Conservation (phyloP, 1,140 invertebrate genomes). For the Philotrypesis tridentata region DNA sequence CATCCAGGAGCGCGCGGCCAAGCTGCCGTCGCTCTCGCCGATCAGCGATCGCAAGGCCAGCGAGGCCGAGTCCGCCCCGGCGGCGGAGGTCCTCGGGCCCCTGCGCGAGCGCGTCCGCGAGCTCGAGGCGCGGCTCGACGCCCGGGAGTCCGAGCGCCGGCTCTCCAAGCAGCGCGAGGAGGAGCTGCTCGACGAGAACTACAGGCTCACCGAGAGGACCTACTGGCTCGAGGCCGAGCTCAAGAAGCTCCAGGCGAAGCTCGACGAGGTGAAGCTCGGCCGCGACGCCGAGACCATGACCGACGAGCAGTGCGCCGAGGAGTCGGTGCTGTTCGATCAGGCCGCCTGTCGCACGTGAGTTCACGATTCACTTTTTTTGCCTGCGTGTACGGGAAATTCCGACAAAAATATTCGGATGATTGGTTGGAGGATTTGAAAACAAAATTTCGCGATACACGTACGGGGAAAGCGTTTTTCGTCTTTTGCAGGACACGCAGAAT, state of each 20-base stretch:
- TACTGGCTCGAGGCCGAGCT: constrained; percentile 62
- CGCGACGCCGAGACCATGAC: constrained; percentile 21
- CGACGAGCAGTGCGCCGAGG: not conserved
- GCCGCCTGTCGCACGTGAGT: no score
- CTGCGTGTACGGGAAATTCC: no score
- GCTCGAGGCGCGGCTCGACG: constrained; percentile 58
- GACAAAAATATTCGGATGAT: no score
- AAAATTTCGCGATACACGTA: no score
- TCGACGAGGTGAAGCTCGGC: not conserved
- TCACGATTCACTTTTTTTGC: no score
- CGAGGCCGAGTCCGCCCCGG: constrained; percentile 33
- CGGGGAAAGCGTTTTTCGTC: no score
- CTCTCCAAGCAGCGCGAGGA: constrained; percentile 61
- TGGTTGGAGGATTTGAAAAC: no score
- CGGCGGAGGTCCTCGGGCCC: constrained; percentile 49
- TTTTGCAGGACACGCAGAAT: no score
- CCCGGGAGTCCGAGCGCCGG: constrained; percentile 55
- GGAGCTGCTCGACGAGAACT: constrained; percentile 64
- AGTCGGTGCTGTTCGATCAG: not conserved
- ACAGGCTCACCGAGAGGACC: constrained; percentile 58
- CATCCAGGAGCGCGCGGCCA: constrained; percentile 66
- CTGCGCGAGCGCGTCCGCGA: constrained; percentile 62
- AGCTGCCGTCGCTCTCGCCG: constrained; percentile 49
- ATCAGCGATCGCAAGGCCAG: constrained; percentile 30
- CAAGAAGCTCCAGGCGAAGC: constrained; percentile 15